phyloP scores from a whole-genome alignment of 37 sponge, comb jelly and placozoan genomes.

The Halisarca cf. caerulea region DNA sequence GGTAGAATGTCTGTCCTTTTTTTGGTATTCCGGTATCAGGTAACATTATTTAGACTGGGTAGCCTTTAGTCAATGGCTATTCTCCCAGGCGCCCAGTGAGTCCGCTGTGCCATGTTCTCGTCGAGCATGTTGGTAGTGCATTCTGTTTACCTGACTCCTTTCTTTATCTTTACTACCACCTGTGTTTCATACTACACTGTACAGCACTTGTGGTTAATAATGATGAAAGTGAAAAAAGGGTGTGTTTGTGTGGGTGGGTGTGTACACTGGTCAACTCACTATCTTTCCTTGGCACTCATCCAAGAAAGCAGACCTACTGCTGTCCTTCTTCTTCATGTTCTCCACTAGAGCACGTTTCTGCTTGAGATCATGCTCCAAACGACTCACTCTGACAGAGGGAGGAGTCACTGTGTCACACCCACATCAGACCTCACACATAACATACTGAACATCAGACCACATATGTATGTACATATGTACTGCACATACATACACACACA shows the following conservation, averaged over 20 bases:
- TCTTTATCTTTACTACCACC: too few species aligned
- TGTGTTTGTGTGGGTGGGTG: neutral
- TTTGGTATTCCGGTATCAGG: too few species aligned
- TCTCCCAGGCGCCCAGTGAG: too few species aligned
- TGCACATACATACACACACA: neutral
- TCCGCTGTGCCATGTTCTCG: too few species aligned
- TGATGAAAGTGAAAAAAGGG: neutral
- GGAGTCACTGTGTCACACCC: too few species aligned
- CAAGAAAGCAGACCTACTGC: neutral
- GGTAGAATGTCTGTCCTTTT: too few species aligned
- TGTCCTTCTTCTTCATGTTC: constrained; percentile 27
- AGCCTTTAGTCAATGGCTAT: too few species aligned
- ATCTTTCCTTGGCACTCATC: constrained; percentile 26
- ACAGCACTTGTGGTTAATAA: too few species aligned
- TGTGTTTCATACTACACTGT: too few species aligned
- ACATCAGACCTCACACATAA: neutral
- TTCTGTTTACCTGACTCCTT: too few species aligned
- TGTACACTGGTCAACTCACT: neutral
- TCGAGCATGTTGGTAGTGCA: too few species aligned
- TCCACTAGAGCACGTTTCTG: constrained; percentile 47
- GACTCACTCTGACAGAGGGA: neutral
- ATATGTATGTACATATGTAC: neutral
- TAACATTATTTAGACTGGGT: too few species aligned
- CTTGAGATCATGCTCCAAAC: constrained; percentile 48
- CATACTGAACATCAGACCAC: neutral